Evolutionary conservation across 2,888 invertebrate genomes (phyloP), one percentile per base, ranked within the genome.

Genomic region (Dascillus cervinus): DNA sequence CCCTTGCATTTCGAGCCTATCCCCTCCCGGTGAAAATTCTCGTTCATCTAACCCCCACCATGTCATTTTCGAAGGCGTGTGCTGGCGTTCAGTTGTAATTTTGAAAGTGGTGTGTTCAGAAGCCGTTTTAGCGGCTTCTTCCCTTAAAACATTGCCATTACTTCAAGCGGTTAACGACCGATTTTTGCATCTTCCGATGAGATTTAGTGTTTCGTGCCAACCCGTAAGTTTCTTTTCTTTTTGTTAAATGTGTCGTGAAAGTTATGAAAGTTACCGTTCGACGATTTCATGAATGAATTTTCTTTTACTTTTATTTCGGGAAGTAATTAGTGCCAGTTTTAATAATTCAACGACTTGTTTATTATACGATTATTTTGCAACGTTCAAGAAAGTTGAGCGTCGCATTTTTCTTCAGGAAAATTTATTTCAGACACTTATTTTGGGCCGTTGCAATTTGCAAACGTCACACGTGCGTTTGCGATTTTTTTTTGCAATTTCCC

Each of bases 21-120:
- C 45, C 41, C 49, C 42, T n/a, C 37, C 44, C 37, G 31, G 28
- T 33, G 40, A 40, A 39, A 40, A 46, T 52, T 54, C 49, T 48
- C 60, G 56, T 58, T 59, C 59, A 59, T 56, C 44, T n/a, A 44
- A 41, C 47, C 43, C 47, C 49, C 53, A 45, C 50, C 44, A 44
- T 47, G 33, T 30, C n/a, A n/a, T n/a, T 26, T 27, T 39, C 35
- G 48, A 50, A 52, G 53, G 56, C 55, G 56, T 55, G 57, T 53
- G 58, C 55, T n/a, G n/a, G n/a, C n/a, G n/a, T n/a, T 53, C 54
- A 60, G 59, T 59, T 58, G 58, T 60, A 60, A 58, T 57, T 52
- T 52, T 41, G 55, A 53, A 47, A 49, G 46, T 42, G 49, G 34
- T 29, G 41, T 27, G 34, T 35, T 15, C 14, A 27, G 17, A 6